Evolutionary conservation across 2,888 invertebrate genomes (phyloP).

Genomic region (Frankliniella intonsa): DNA sequence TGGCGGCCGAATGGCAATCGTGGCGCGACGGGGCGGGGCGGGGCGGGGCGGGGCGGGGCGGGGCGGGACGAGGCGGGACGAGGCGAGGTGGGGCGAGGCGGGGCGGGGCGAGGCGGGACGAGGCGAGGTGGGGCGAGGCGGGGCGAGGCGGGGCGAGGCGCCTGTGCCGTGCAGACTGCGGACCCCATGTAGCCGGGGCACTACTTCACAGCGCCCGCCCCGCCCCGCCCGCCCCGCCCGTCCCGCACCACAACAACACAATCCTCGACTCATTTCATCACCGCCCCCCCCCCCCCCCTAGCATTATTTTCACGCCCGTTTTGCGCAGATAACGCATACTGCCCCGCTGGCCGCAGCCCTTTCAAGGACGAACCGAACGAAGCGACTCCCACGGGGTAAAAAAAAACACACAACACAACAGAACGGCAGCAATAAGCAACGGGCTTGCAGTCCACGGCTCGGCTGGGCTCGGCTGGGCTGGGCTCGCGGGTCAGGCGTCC

Average conservation of each 20-base stretch:
- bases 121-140: too few relatives aligned
- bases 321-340: background rate
- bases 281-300: background rate
- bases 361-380: background rate
- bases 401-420: too few relatives aligned
- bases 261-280: background rate
- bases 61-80: background rate
- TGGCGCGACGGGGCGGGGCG: background rate
- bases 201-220: background rate
- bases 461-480: too few relatives aligned
- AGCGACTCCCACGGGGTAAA: background rate
- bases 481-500: too few relatives aligned
- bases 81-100: background rate
- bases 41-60: background rate
- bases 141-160: background rate
- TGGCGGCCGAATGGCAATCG: background rate
- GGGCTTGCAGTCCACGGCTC: too few relatives aligned
- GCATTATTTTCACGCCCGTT: background rate
- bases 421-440: too few relatives aligned
- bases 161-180: too few relatives aligned
- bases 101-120: background rate
- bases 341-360: background rate
- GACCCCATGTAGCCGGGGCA: too few relatives aligned
- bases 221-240: background rate
- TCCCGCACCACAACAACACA: background rate